These are phyloP conservation scores for Pelodiscus sinensis DNA, from an alignment of 2,113 vertebrate genomes.

Conservation along the genomic window DNA sequence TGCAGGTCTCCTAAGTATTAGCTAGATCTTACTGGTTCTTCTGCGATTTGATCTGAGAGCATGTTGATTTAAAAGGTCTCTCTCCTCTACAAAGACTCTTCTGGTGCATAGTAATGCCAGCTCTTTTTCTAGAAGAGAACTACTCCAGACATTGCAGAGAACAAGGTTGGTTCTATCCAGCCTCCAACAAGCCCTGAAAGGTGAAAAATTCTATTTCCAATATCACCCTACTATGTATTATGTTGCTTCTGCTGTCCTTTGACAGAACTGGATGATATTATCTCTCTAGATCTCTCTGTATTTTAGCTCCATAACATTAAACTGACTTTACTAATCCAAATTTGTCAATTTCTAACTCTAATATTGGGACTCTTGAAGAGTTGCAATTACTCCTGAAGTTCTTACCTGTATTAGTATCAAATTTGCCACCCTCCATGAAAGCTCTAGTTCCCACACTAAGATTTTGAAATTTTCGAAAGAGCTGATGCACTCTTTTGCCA, in stretches of 20 bases:
- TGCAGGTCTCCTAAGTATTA: background rate
- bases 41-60: background rate
- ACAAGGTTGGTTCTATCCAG: background rate
- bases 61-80: background rate
- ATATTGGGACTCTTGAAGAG: too few species aligned
- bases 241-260: background rate
- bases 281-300: background rate
- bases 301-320: background rate
- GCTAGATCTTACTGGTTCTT: background rate
- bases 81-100: background rate
- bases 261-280: accelerated
- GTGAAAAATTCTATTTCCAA: background rate
- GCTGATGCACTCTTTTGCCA: too few species aligned
- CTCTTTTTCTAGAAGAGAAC: background rate
- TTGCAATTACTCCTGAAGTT: background rate
- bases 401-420: background rate
- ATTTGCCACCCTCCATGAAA: background rate
- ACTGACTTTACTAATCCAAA: background rate
- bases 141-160: background rate
- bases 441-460: accelerated
- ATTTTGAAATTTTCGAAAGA: too few species aligned
- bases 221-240: background rate
- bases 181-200: background rate
- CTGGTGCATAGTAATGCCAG: background rate
- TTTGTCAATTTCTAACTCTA: background rate